Evolutionary conservation across 2,113 vertebrate species (phyloP), one percentile per base, ranked within the genome.

Genomic region (Mormyrus lacerda): DNA sequence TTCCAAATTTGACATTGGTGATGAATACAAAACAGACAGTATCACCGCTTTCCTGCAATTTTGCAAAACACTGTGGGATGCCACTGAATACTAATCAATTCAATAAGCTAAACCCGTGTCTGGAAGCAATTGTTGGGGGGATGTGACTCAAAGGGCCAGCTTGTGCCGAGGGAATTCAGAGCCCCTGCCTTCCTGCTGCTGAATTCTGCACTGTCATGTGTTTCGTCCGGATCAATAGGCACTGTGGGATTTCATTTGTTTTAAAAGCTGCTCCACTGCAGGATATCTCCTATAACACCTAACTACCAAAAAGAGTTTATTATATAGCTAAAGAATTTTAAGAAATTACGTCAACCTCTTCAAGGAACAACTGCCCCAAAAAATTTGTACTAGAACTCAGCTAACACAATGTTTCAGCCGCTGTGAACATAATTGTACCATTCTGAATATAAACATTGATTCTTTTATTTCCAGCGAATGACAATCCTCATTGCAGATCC

Each of bases 11-110:
- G 51, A 50, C 87, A 53, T 42, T 10, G 6, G 21, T 39, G 31
- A 61, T 42, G n/a, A 21, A 61, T 44, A 10, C 87, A 65, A 44
- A 87, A 65, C 48, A 58, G 87, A 61, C 87, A 65, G 27, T 35
- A 21, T 87, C 87, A 39, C 8, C 19, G 9, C 87, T 53, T 15
- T 24, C 31, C 19, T 39, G 17, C 86, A 61, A 13, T 44, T 42
- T 42, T 87, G 13, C 27, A 48, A 9, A 27, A n/a, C 85, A 51
- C 48, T 86, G 47, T 50, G 85, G 85, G 85, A 86, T 86, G 45
- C 21, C 21, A 53, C 44, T 50, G n/a, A 86, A 86, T 86, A 51
- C 48, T 86, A 86, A 86, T 86, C n/a, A 51, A 86, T 53, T 47
- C 47, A 50, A 17, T 79, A 39, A 79, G 73, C 73, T 79, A 42